Evolutionary conservation across 1,140 invertebrate species (phyloP).

Genomic region (Conus ventricosus): DNA sequence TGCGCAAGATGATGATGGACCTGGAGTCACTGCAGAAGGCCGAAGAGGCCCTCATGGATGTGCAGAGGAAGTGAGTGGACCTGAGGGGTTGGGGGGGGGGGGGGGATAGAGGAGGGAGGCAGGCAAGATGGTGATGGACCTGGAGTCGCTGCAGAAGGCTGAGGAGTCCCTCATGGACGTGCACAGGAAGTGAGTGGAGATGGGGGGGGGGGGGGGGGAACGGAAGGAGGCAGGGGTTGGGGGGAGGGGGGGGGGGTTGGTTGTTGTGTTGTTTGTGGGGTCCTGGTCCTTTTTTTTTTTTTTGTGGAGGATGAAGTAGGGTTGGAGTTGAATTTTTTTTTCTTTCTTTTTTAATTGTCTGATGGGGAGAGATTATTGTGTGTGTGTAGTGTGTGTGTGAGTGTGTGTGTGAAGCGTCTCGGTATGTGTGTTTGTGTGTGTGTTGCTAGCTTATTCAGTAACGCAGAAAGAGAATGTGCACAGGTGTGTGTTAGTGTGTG

Average conservation of each 20-base stretch:
- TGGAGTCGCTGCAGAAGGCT: not conserved
- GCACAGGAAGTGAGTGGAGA: not conserved
- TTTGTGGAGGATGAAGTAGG: too few relatives aligned
- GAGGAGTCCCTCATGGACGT: not conserved
- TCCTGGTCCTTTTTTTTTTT: too few relatives aligned
- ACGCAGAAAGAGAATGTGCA: too few relatives aligned
- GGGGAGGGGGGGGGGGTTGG: not conserved
- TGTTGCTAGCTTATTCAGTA: too few relatives aligned
- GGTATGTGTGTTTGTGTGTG: too few relatives aligned
- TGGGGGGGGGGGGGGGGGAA: not conserved
- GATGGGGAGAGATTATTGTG: too few relatives aligned
- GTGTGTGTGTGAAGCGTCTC: too few relatives aligned
- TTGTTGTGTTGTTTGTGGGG: too few relatives aligned
- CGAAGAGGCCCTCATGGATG: constrained; percentile 88
- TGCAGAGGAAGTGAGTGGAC: constrained; percentile 79
- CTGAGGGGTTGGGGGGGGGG: not conserved
- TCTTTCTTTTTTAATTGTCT: too few relatives aligned
- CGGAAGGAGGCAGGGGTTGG: not conserved
- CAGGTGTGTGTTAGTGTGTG: too few relatives aligned
- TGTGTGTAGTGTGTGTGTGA: too few relatives aligned
- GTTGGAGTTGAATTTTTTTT: too few relatives aligned
- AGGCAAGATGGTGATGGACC: not conserved
- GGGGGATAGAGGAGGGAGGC: not conserved
- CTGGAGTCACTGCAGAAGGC: constrained; percentile 94
- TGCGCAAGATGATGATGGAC: constrained; percentile 92